Percentiles rank a stretch among this genome's conserved stretches.
phyloP scores from a whole-genome alignment of 2,888 invertebrate genomes.

The Lasioglossum vierecki region DNA sequence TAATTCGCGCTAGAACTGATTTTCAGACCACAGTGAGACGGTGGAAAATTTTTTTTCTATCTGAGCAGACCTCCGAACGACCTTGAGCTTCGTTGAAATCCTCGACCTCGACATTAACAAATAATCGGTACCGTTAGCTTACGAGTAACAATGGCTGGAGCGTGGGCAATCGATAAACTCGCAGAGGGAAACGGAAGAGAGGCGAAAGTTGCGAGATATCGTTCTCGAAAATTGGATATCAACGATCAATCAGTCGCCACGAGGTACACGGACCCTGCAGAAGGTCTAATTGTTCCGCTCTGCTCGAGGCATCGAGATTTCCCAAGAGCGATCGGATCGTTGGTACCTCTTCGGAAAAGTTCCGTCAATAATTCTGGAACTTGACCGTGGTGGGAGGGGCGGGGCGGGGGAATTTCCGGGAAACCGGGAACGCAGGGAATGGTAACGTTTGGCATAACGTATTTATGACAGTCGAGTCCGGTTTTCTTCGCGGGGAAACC shows the following conservation, averaged over 20 bases:
- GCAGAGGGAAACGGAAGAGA: neutral
- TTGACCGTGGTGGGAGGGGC: slow-evolving; percentile 37
- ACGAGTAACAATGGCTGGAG: neutral
- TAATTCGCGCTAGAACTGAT: no score
- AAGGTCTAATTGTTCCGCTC: slow-evolving; percentile 61
- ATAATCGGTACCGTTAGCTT: neutral
- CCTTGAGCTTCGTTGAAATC: no score
- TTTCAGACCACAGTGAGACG: no score
- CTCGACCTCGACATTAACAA: no score
- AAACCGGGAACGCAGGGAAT: slow-evolving; percentile 23
- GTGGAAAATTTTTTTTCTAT: no score
- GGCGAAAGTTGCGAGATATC: neutral
- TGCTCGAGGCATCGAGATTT: slow-evolving; percentile 60
- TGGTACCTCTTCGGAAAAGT: slow-evolving; percentile 48
- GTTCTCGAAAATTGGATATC: neutral
- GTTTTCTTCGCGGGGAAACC: slow-evolving; percentile 10
- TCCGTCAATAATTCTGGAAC: slow-evolving; percentile 63
- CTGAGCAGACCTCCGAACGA: no score
- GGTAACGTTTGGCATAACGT: slow-evolving; percentile 48
- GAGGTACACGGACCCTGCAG: neutral
- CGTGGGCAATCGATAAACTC: neutral
- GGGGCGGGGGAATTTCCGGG: slow-evolving; percentile 24
- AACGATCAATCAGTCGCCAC: slow-evolving; percentile 5
- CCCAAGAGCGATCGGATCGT: slow-evolving; percentile 66
- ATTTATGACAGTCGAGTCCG: slow-evolving; percentile 59